Conservation (phyloP, 2,888 invertebrate species). For the Alviniconcha strummeri region DNA sequence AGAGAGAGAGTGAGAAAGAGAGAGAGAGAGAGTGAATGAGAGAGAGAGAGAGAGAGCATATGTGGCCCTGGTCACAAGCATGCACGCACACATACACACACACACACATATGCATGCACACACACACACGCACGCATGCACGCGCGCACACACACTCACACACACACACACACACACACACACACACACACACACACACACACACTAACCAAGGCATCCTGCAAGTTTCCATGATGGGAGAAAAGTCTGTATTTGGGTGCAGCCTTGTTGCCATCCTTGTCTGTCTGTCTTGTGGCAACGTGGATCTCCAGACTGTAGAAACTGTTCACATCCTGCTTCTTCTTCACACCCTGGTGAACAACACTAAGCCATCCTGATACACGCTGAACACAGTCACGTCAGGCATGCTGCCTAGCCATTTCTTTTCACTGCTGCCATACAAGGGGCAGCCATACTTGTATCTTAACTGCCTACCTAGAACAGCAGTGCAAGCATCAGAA, state of each 20-base stretch:
- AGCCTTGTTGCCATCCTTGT: constrained; percentile 24
- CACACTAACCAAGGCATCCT: constrained; percentile 16
- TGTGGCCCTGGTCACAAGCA: too few species aligned
- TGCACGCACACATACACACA: constrained; percentile 4
- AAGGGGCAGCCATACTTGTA: too few species aligned
- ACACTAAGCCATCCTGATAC: too few species aligned
- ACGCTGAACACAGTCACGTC: too few species aligned
- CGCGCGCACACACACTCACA: neutral
- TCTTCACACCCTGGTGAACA: constrained; percentile 48
- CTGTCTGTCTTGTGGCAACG: constrained; percentile 41
- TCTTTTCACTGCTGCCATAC: too few species aligned
- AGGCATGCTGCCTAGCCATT: too few species aligned
- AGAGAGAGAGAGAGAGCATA: too few species aligned
- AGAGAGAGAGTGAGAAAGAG: too few species aligned
- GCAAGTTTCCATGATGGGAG: constrained; percentile 6
- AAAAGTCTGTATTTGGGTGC: neutral
- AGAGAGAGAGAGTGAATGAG: too few species aligned
- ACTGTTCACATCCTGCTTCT: constrained; percentile 39
- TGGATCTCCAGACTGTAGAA: constrained; percentile 61
- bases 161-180: constrained; percentile 8
- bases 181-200: neutral
- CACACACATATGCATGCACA: neutral
- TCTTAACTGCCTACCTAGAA: too few species aligned
- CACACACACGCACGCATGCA: neutral
- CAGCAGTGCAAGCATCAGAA: too few species aligned